Base-by-base conservation (phyloP, 2,113 vertebrate genomes). In the Pachycephala philippinensis region DNA sequence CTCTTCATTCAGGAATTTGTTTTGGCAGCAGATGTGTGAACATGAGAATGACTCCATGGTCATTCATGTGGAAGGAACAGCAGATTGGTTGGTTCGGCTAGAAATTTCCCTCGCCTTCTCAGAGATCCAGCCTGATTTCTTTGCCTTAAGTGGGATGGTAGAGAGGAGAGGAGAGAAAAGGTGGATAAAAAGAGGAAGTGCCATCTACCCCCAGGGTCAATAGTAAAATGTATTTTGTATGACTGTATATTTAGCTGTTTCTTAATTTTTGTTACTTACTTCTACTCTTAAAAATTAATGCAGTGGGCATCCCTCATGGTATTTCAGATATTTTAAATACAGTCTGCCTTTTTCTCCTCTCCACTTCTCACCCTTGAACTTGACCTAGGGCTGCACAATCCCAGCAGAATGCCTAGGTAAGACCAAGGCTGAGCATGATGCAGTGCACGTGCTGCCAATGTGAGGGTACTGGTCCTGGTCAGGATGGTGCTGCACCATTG, bases 401-500 rank as follows among this genome's bases (percentile, higher is more conserved):
- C 21, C 30, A 30, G 59, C 14, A 84, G 39, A 83, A 74, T 16
- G 27, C 16, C 11, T 16, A 14, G n/a, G 18, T 20, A 39, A 63
- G 56, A 59, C 28, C 39, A 77, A 39, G 47, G 30, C 15, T 33
- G 37, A 50, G 39, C 1, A 5, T 6, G 50, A 7, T 4, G 18
- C 5, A 20, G 31, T 7, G 35, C 2, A 1, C 0, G 2, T n/a
- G 14, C 31, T 47, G 56, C 27, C 26, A 26, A 0, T 1, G 1
- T 39, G 64, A 66, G 26, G 33, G 54, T 14, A 10, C 10, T 4
- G 4, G 14, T 66, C 39, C 39, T 66, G 13, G 31, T 61, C 40
- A 61, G 45, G 20, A 30, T 21, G 26, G 6, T 33, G 28, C 30
- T 72, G 31, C 50, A 45, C 20, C 18, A 7, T 4, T 19, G 15